Evolutionary conservation across 2,888 invertebrate species (phyloP), one percentile per base, ranked within the genome.

Genomic region (Melanchra persicariae): DNA sequence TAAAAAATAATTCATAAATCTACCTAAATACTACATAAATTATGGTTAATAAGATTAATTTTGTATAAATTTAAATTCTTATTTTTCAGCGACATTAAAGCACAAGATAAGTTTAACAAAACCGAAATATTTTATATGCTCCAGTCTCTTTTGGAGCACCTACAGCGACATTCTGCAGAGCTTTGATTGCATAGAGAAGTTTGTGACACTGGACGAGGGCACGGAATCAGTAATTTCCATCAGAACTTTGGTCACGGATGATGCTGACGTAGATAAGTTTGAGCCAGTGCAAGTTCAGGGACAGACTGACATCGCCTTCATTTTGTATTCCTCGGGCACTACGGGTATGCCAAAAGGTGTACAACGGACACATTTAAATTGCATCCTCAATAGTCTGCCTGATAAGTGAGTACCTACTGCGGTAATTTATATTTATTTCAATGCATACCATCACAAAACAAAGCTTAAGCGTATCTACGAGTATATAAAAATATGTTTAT

Each of bases 251-350:
- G 77, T 88, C 72, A 78, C 83, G 61, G 77, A 85, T 83, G 73
- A 86, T 70, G 80, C 87, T 73, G 88, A 93, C 86, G 74, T 90
- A 72, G 69, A 89, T 72, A 87, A 85, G 60, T 93, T 92, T 82
- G 91, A 95, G 62, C 96, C 97, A 45, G 84, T 88, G 63, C 83
- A 91, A 24, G 93, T 97, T n/a, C 96, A 88, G 66, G 93, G 93
- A 70, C 90, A 92, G 67, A 87, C 76, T 37, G 93, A 93, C 79
- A 86, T 87, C 2, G 92, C 91, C 0, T 84, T 91, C 30, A 93
- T 97, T 85, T 94, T 97, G 73, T 97, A 97, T 90, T 97, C 97
- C 47, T 97, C 97, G 69, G 97, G 97, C 58, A 98, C 98, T 0
- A 97, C 97, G 22, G 98, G 97, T 0, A 90, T 97, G 85, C 97